phyloP scores from a whole-genome alignment of 2,888 invertebrate species.

The Nebria brevicollis region DNA sequence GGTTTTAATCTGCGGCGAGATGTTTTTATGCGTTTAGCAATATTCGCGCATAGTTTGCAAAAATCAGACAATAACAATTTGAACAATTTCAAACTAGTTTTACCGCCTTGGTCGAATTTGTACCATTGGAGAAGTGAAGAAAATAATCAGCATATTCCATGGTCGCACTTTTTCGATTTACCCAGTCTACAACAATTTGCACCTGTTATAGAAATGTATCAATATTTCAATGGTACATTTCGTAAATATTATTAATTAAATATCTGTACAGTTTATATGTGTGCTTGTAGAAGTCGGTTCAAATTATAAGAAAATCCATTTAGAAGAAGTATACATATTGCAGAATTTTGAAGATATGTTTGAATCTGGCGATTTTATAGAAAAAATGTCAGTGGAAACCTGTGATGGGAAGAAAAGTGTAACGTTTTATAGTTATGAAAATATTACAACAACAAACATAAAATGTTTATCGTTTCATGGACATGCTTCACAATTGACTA shows the following conservation, averaged over 20 bases:
- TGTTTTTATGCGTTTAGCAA: slow-evolving; percentile 93
- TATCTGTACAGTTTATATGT: no score
- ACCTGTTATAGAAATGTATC: slow-evolving; percentile 87
- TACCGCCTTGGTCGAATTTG: slow-evolving; percentile 92
- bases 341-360: slow-evolving; percentile 90
- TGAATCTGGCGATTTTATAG: slow-evolving; percentile 80
- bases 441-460: slow-evolving; percentile 72
- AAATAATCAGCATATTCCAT: slow-evolving; percentile 73
- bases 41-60: slow-evolving; percentile 78
- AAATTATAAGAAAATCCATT: slow-evolving; percentile 61
- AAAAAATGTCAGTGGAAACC: slow-evolving; percentile 77
- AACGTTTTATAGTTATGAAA: slow-evolving; percentile 78
- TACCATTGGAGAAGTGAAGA: slow-evolving; percentile 84
- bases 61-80: slow-evolving; percentile 61
- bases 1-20: slow-evolving; percentile 97
- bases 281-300: slow-evolving; percentile 62
- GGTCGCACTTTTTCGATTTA: slow-evolving; percentile 89
- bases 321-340: slow-evolving; percentile 83
- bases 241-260: background rate
- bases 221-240: slow-evolving; percentile 75
- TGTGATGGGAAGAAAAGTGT: slow-evolving; percentile 65
- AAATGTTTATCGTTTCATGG: slow-evolving; percentile 89
- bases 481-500: slow-evolving; percentile 71
- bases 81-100: slow-evolving; percentile 73
- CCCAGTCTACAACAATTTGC: slow-evolving; percentile 79